Evolutionary conservation across 1,140 invertebrate genomes (phyloP).

Genomic region (Pseudomyrmex gracilis): DNA sequence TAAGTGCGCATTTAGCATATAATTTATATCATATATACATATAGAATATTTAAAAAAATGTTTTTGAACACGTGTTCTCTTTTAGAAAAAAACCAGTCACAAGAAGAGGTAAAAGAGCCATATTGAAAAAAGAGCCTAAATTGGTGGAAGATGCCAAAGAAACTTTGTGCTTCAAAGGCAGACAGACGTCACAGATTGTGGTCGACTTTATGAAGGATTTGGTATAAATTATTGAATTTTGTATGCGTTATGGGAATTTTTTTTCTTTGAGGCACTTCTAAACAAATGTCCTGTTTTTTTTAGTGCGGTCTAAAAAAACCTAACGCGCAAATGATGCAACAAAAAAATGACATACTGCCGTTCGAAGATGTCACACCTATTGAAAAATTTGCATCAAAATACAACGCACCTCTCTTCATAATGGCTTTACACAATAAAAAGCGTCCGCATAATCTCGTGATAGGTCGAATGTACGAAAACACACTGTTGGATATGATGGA

Average conservation of each 20-base stretch:
- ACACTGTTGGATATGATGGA: conserved; percentile 98
- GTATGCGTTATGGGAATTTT: too few relatives aligned
- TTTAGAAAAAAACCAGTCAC: conserved; percentile 93
- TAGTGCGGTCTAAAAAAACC: conserved; percentile 94
- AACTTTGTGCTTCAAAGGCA: conserved; percentile 94
- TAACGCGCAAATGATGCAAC: conserved; percentile 90
- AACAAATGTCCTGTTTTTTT: conserved; percentile 67
- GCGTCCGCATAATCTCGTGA: conserved; percentile 95
- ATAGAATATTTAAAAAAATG: conserved; percentile 8
- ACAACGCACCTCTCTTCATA: conserved; percentile 95
- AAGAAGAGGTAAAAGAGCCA: conserved; percentile 92
- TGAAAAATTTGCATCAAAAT: conserved; percentile 94
- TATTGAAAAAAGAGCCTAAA: conserved; percentile 94
- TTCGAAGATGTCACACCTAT: conserved; percentile 94
- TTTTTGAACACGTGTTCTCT: conserved; percentile 33
- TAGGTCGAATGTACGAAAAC: conserved; percentile 96
- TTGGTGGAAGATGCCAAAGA: conserved; percentile 95
- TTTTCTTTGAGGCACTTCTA: neutral
- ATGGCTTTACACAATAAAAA: conserved; percentile 98
- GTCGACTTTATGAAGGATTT: conserved; percentile 94
- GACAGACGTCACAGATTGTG: conserved; percentile 92
- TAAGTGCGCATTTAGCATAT: neutral
- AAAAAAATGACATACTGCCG: conserved; percentile 94
- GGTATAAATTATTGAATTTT: conserved; percentile 80
- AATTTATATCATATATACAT: conserved; percentile 34